phyloP scores from a whole-genome alignment of 30 jellyfish, hydroid and myxozoan species.

The Clytia hemisphaerica region DNA sequence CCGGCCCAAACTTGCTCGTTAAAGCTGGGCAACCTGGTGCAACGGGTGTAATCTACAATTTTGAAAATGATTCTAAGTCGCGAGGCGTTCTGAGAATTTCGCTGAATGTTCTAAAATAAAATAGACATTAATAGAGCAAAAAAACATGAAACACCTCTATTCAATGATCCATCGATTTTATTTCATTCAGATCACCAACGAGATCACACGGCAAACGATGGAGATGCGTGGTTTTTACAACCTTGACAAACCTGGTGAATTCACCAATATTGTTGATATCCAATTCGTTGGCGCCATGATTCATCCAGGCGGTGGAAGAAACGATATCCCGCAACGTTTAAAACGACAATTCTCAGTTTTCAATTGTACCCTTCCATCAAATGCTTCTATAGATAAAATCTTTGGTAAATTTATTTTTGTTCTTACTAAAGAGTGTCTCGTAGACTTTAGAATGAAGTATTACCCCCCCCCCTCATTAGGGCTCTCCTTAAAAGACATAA shows the following conservation, averaged over 20 bases:
- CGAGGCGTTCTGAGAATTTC: too few relatives aligned
- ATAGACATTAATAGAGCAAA: too few relatives aligned
- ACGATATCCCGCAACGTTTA: constrained; percentile 85
- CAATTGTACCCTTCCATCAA: constrained; percentile 90
- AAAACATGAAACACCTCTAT: too few relatives aligned
- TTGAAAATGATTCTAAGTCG: too few relatives aligned
- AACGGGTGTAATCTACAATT: too few relatives aligned
- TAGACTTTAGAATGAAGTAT: too few relatives aligned
- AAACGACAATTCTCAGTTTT: constrained; percentile 77
- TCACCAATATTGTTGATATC: constrained; percentile 77
- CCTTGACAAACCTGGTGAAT: constrained; percentile 92
- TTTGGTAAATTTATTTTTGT: constrained; percentile 56
- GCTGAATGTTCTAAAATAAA: too few relatives aligned
- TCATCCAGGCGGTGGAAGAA: constrained; percentile 97
- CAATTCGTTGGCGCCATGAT: constrained; percentile 95
- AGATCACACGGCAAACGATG: constrained; percentile 83
- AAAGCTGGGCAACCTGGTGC: too few relatives aligned
- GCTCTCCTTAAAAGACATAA: too few relatives aligned
- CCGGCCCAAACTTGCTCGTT: too few relatives aligned
- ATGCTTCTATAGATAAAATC: constrained; percentile 79
- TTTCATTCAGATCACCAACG: constrained; percentile 64
- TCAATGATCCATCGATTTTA: not conserved
- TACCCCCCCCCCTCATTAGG: too few relatives aligned
- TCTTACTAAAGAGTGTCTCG: too few relatives aligned
- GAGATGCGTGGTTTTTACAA: constrained; percentile 84